Base-by-base conservation (phyloP, 2,888 invertebrate genomes). In the Mesorhabditis spiculigera region DNA sequence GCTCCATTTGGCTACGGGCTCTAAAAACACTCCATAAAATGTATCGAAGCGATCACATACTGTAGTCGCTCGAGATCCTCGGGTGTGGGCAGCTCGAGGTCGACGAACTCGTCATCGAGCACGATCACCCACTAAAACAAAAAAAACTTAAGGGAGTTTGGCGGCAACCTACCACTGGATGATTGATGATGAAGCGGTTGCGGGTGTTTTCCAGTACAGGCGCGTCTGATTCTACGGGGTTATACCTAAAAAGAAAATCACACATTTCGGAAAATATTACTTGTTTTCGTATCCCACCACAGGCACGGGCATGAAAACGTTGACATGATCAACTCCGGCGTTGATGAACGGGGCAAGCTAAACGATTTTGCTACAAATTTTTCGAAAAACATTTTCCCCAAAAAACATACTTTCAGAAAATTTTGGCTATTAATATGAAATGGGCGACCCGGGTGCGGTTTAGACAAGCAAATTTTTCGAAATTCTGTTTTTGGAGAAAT, bases 141-240 rank as follows among this genome's bases (percentile, higher is more conserved):
- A 28, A n/a, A n/a, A 28, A 28, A 28, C 3, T 28, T 28, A 28
- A 28, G 28, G 28, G 28, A 28, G 28, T 28, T 28, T 28, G 28
- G 28, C 28, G 28, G 28, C 28, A 28, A 28, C 28, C 28, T 28
- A 28, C 28, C 28, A 28, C 28, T 28, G 82, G 83, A 70, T 79
- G 78, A 68, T 80, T 78, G 41, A 76, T 71, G 61, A 84, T 76
- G 5, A 80, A 74, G 41, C 82, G 73, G 64, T 82, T 85, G 4
- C 83, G 71, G 13, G 80, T 73, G 72, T 80, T 79, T 41, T 82
- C 83, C 68, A 85, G 71, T 67, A 84, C 72, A 4, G 75, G 78
- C 44, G 72, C 76, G 41, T 78, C 76, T 0, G 76, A 50, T 63
- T 80, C 72, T 41, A 85, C 74, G 4, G 75, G 74, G 69, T 83